These are phyloP conservation scores for Hydrolagus affinis DNA, from an alignment of 2,113 vertebrate genomes.

Conservation along the genomic window DNA sequence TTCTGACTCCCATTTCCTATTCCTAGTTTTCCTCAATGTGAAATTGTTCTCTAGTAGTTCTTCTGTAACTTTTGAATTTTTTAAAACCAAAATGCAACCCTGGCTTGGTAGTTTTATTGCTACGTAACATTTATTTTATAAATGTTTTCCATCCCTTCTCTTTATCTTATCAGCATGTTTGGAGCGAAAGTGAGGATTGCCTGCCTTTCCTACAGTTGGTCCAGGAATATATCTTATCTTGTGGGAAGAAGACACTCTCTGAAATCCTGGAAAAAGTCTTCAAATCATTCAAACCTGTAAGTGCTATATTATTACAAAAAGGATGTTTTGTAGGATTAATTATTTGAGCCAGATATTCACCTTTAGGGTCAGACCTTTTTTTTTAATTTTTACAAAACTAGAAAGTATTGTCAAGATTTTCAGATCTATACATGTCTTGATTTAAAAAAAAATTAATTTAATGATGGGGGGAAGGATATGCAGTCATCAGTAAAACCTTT, in stretches of 20 bases:
- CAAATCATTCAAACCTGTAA: constrained; percentile 94
- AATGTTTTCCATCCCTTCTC: constrained; percentile 29
- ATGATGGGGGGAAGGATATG: too few relatives aligned
- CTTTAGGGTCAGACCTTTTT: neutral
- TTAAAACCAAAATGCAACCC: neutral
- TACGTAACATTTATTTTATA: neutral
- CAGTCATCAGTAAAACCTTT: too few relatives aligned
- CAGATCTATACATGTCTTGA: neutral
- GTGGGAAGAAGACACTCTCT: constrained; percentile 92
- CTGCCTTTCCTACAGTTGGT: constrained; percentile 91
- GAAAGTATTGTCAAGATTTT: neutral
- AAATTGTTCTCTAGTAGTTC: neutral
- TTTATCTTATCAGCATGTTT: constrained; percentile 73
- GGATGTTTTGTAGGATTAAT: neutral
- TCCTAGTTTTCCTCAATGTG: neutral
- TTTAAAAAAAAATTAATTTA: neutral
- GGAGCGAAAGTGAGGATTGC: constrained; percentile 97
- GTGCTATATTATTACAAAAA: constrained; percentile 40
- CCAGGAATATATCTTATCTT: constrained; percentile 97
- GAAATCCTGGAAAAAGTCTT: constrained; percentile 98
- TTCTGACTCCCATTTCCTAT: too few relatives aligned
- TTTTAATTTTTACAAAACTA: neutral
- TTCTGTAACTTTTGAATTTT: neutral
- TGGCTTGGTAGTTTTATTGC: neutral
- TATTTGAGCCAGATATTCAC: neutral